Base-by-base conservation (phyloP, 2,113 vertebrate genomes). In the Hippocampus abdominalis region DNA sequence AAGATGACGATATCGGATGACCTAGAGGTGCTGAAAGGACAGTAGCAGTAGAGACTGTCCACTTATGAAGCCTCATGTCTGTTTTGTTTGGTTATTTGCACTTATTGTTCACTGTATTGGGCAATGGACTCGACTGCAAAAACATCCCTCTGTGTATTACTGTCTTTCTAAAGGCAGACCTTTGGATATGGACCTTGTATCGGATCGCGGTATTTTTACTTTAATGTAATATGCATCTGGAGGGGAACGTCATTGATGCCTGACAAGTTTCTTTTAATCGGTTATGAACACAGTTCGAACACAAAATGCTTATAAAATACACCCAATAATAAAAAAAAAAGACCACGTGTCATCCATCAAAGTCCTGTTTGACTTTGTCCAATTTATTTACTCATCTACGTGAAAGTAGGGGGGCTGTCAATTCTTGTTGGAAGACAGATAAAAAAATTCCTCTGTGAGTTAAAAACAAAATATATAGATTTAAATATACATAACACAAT, bases 361-460 rank as follows among this genome's bases (percentile, higher is more conserved):
- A 67, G 20, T 29, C 48, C 12, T 48, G 20, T 67, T 67, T 23
- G 46, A 67, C 49, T 67, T 79, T 83, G 77, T 72, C 54, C 64
- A 36, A 29, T 84, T 79, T 86, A 69, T 78, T 75, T 77, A 78
- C 85, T 81, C 76, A 84, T 83, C 73, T 82, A 86, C 83, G 85
- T 36, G 46, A 82, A 86, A 88, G 74, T 66, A 74, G 74, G 64
- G 54, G 65, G 63, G 73, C 66, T 72, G 66, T 73, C 64, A 67
- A 67, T 74, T 80, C 51, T 73, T 40, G 27, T 69, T 78, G 87
- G 88, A 88, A 91, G 84, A 91, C 89, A 81, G 70, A 81, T 64
- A 81, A 85, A 67, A 32, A 83, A 84, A 74, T 49, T 70, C 56
- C 21, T 80, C 76, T 80, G 71, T 75, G 57, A 87, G 82, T 83